Evolutionary conservation across 2,797 vertebrate species (phyloP), one percentile per base, ranked within the genome.

Genomic region (Dendrocincla tyrannina): DNA sequence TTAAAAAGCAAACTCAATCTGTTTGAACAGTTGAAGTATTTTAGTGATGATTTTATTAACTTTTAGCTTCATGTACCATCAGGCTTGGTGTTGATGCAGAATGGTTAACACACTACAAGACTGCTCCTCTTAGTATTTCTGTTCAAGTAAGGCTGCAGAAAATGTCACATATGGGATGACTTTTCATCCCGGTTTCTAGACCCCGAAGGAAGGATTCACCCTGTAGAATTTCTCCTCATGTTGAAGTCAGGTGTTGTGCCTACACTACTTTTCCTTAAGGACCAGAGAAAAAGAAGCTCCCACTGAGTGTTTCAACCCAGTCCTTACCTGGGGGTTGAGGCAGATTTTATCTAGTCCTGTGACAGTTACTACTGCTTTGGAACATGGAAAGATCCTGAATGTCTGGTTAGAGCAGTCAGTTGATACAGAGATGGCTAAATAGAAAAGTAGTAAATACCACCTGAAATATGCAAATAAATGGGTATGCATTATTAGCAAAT

Each of bases 41-140:
- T 93, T 73, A 78, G n/a, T 81, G 63, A 92, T 81, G 55, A 81
- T 69, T 77, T 96, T 91, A 69, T 67, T 83, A 33, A 69, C 72
- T 90, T 95, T 94, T 83, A 80, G n/a, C 32, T 88, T 83, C 80
- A 20, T 55, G 28, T 91, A 49, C 60, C 32, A 46, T 80, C 68
- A 60, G 50, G 33, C 50, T 76, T 73, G n/a, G 23, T 49, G n/a
- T 80, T 75, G 49, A 47, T 87, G 49, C 28, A 59, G 66, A 88
- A 64, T 20, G 72, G n/a, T 78, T 92, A 93, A 80, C 42, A 64
- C 22, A 10, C 25, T 89, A 59, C 22, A 82, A 27, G 55, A 55
- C 66, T 67, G 27, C 42, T 83, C 85, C 58, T 89, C 30, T 60
- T 81, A 25, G 55, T 70, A n/a, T 84, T 75, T 87, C 44, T 83